These are phyloP conservation scores for Mus pahari DNA, from an alignment of 2,113 vertebrate genomes.

Conservation along the genomic window DNA sequence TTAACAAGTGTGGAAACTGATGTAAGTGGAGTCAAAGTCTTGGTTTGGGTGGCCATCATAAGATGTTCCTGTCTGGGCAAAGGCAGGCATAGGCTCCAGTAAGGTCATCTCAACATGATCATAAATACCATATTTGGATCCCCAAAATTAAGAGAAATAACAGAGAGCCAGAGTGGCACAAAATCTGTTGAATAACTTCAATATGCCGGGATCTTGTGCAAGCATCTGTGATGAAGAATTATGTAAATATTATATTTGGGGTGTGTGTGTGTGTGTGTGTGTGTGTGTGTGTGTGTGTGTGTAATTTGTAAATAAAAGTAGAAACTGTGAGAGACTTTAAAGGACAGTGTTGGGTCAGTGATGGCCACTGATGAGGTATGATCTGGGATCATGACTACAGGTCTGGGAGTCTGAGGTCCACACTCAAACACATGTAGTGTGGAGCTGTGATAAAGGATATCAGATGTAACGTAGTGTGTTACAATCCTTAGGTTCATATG, in stretches of 20 bases:
- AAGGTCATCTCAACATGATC: too few relatives aligned
- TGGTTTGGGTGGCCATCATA: neutral
- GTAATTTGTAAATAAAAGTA: neutral
- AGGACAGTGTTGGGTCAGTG: neutral
- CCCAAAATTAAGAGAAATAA: neutral
- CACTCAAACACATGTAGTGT: too few relatives aligned
- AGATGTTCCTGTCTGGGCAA: neutral
- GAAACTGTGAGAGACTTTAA: neutral
- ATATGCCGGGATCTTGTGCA: neutral
- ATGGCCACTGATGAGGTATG: neutral
- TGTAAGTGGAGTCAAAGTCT: neutral
- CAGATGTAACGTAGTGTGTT: neutral
- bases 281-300: too few relatives aligned
- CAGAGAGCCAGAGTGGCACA: neutral
- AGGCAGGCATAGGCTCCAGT: neutral
- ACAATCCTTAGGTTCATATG: neutral
- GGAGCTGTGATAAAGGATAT: neutral
- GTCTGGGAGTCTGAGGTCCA: conserved; percentile 50
- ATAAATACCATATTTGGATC: too few relatives aligned
- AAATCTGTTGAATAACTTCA: neutral
- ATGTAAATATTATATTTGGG: too few relatives aligned
- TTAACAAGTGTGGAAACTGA: neutral
- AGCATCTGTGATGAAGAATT: neutral
- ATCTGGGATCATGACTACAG: neutral
- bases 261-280: too few relatives aligned